phyloP scores from a whole-genome alignment of 2,888 invertebrate genomes.

The Cacoxenus indagator region DNA sequence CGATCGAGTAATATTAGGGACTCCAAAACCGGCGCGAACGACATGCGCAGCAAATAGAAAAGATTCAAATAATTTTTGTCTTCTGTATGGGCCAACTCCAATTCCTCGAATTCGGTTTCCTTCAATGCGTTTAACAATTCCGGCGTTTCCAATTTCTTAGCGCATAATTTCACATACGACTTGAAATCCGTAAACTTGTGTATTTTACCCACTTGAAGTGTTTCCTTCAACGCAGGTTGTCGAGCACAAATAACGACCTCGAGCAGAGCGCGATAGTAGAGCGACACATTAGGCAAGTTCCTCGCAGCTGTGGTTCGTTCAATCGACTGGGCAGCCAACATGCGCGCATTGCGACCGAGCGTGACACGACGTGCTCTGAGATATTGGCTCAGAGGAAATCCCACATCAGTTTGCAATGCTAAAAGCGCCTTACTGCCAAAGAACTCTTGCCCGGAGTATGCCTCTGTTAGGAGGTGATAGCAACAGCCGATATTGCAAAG shows the following conservation, averaged over 20 bases:
- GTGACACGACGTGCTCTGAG: constrained; percentile 72
- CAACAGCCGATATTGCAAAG: constrained; percentile 91
- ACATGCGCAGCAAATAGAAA: constrained; percentile 84
- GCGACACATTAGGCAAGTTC: constrained; percentile 75
- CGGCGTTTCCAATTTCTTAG: constrained; percentile 73
- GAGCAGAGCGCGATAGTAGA: constrained; percentile 84
- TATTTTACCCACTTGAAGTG: constrained; percentile 76
- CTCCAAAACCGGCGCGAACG: constrained; percentile 86
- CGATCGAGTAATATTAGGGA: constrained; percentile 86
- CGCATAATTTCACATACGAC: constrained; percentile 80
- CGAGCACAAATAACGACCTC: constrained; percentile 75
- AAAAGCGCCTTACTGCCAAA: constrained; percentile 62
- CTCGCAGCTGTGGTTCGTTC: constrained; percentile 76
- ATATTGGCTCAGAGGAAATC: constrained; percentile 80
- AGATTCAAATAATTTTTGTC: constrained; percentile 76
- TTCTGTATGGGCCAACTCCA: constrained; percentile 69
- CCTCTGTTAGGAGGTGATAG: constrained; percentile 84
- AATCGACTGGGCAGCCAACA: constrained; percentile 88
- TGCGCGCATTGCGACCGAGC: constrained; percentile 84
- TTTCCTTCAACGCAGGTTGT: constrained; percentile 67
- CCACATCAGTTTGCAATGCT: constrained; percentile 63
- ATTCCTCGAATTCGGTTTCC: constrained; percentile 70
- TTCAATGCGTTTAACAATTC: constrained; percentile 65
- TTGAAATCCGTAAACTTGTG: constrained; percentile 76
- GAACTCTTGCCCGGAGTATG: constrained; percentile 66